These are phyloP conservation scores for Junco hyemalis DNA, from an alignment of 2,113 vertebrate genomes.

Conservation along the genomic window DNA sequence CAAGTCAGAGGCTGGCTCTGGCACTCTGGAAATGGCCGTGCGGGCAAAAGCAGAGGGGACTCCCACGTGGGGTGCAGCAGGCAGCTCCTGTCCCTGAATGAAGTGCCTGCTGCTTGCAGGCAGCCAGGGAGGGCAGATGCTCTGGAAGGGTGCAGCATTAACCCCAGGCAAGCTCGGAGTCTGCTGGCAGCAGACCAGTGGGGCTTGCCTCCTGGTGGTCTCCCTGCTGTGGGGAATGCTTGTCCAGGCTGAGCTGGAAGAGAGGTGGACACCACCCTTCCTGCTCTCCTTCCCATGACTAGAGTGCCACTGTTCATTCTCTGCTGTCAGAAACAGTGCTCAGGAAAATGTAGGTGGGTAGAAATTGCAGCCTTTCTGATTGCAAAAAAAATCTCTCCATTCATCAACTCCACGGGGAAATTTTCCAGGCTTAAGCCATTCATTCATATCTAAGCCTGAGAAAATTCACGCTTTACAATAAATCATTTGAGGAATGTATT, in stretches of 20 bases:
- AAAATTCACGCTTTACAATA: not conserved
- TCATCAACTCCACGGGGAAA: not conserved
- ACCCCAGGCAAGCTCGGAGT: accelerated
- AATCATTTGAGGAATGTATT: conserved; percentile 13
- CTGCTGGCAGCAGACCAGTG: not conserved
- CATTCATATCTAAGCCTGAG: not conserved
- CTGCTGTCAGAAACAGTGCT: not conserved
- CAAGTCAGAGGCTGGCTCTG: not conserved
- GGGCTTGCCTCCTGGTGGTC: not conserved
- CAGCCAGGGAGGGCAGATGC: not conserved
- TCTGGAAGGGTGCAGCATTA: not conserved
- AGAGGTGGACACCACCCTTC: not conserved
- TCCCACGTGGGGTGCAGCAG: not conserved
- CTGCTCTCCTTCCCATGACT: not conserved
- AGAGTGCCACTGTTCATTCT: not conserved
- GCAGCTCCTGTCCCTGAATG: not conserved
- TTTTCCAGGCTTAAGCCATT: not conserved
- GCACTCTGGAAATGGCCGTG: not conserved
- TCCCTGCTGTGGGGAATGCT: not conserved
- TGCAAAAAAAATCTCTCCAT: not conserved
- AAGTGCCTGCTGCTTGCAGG: not conserved
- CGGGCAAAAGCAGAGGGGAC: not conserved
- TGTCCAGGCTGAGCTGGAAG: not conserved
- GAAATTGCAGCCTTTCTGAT: not conserved
- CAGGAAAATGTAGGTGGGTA: not conserved